A percentile compares a stretch with the other conserved stretches of the same genome.
Evolutionary conservation across 2,888 invertebrate genomes (phyloP).

Genomic region (Smittia aterrima): DNA sequence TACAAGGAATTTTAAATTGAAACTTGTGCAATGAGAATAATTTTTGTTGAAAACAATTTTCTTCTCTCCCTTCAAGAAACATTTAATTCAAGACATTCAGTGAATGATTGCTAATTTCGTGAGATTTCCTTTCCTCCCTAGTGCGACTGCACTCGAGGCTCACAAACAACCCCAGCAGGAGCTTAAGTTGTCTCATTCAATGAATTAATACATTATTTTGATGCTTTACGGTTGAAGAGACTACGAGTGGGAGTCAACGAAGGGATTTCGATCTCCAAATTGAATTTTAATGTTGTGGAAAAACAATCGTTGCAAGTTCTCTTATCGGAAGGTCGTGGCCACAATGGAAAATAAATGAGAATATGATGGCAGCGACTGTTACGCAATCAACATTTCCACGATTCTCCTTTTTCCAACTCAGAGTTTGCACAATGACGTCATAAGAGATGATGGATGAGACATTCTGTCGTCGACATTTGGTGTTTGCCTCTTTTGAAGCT

Average conservation of each 20-base stretch:
- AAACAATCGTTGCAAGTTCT: not conserved
- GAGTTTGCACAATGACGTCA: conserved; percentile 3
- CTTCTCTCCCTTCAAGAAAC: not conserved
- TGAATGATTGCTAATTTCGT: conserved; percentile 49
- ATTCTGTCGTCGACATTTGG: conserved; percentile 16
- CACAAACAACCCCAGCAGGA: conserved; percentile 28
- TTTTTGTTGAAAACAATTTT: not conserved
- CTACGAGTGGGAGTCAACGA: conserved; percentile 1
- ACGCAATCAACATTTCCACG: not conserved
- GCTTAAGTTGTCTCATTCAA: conserved; percentile 46
- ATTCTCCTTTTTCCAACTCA: not conserved
- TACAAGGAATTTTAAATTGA: conserved; percentile 6
- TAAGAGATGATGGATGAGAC: conserved; percentile 28
- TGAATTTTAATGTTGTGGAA: conserved; percentile 41
- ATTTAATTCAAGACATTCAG: not conserved
- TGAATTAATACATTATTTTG: conserved; percentile 42
- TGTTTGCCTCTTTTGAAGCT: conserved; percentile 21
- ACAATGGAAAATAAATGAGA: not conserved
- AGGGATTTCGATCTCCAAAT: conserved; percentile 25
- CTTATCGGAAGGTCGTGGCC: not conserved
- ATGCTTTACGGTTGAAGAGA: conserved; percentile 33
- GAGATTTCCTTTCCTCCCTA: conserved; percentile 44
- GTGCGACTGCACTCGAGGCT: not conserved
- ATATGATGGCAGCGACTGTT: not conserved
- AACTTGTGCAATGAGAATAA: not conserved